These are phyloP conservation scores for Caenorhabditis sp. DNA, from an alignment of 2,888 invertebrate genomes.

Conservation along the genomic window DNA sequence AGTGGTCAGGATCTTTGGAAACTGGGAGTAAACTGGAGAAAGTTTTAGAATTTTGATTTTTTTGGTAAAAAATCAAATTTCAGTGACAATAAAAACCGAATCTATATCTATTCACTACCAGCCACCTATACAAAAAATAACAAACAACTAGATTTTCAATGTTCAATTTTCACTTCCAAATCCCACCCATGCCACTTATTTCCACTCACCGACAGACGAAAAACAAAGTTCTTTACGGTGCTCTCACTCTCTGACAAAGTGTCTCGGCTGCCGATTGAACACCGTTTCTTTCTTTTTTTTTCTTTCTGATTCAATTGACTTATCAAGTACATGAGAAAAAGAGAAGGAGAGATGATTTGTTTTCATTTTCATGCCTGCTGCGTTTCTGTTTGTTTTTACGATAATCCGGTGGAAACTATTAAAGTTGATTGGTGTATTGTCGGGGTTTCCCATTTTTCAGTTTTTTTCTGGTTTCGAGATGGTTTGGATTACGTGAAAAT, in stretches of 20 bases:
- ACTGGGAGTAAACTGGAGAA: no score
- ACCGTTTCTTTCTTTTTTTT: no score
- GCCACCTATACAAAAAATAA: conserved; percentile 11
- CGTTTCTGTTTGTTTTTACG: conserved; percentile 46
- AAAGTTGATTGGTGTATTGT: background rate
- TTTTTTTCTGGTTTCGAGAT: no score
- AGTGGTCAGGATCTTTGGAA: background rate
- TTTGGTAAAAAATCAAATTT: background rate
- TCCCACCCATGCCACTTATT: background rate
- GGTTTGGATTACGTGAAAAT: no score
- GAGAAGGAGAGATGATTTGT: no score
- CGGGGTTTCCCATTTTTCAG: no score
- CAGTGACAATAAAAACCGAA: no score
- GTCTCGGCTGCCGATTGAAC: conserved; percentile 13
- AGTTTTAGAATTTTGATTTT: background rate
- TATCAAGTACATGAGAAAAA: conserved; percentile 40
- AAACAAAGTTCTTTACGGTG: conserved; percentile 51
- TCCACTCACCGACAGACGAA: conserved; percentile 17
- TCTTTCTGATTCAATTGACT: conserved; percentile 46
- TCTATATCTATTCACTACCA: no score
- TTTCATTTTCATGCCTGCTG: conserved; percentile 32
- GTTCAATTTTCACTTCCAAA: background rate
- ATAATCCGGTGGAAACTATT: conserved; percentile 33
- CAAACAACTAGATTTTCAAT: background rate
- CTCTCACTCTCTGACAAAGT: conserved; percentile 16